A percentile compares a stretch with the other conserved stretches of the same genome.
Conservation (phyloP, 1,140 invertebrate species). For the Mesaphorura yosii region DNA sequence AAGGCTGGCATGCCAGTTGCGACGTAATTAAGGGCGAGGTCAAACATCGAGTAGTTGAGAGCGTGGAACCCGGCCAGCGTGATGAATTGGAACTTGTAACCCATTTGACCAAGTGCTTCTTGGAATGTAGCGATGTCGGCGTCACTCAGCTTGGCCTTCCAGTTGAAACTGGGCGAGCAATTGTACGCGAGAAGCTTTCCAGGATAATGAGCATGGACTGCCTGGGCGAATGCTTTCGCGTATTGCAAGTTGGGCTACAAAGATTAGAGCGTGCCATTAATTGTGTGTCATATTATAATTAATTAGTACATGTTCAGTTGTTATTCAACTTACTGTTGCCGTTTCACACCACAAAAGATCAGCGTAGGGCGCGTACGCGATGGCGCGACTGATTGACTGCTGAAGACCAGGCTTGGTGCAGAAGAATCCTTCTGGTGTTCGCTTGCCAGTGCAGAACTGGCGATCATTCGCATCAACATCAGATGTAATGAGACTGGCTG, state of each 20-base stretch:
- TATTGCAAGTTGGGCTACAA: conserved; percentile 34
- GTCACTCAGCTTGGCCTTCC: conserved; percentile 35
- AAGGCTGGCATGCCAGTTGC: conserved; percentile 36
- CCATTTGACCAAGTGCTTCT: conserved; percentile 36
- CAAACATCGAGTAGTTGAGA: conserved; percentile 37
- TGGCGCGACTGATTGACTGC: conserved; percentile 35
- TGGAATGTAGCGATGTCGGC: conserved; percentile 38
- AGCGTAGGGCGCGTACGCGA: conserved; percentile 36
- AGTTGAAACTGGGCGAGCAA: conserved; percentile 39
- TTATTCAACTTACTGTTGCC: too few relatives aligned
- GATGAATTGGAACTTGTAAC: conserved; percentile 39
- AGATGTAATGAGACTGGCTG: conserved; percentile 33
- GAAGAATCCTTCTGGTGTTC: conserved; percentile 37
- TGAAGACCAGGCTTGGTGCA: conserved; percentile 28
- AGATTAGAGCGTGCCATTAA: too few relatives aligned
- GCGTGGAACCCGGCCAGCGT: conserved; percentile 38
- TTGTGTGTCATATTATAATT: too few relatives aligned
- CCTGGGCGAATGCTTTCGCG: conserved; percentile 37
- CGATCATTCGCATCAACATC: conserved; percentile 37
- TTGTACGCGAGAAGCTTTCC: conserved; percentile 38
- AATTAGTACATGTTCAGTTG: too few relatives aligned
- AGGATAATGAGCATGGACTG: conserved; percentile 34
- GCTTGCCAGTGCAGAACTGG: conserved; percentile 35
- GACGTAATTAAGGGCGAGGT: conserved; percentile 35
- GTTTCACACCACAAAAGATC: conserved; percentile 40